These are phyloP conservation scores for Pachypanchax playfairii DNA, from an alignment of 2,113 vertebrate genomes.

Conservation along the genomic window DNA sequence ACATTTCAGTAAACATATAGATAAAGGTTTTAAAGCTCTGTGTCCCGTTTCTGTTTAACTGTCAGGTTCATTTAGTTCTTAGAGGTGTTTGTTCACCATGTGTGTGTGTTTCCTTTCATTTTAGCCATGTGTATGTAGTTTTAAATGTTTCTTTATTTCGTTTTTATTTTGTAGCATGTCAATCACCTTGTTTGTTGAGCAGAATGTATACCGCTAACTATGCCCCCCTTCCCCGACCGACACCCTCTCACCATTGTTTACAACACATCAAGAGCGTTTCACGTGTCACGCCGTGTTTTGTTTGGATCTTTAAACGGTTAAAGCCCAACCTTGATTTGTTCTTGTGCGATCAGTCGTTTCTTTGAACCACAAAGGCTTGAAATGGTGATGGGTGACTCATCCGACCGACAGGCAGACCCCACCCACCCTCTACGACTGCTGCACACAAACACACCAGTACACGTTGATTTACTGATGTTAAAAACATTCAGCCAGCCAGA, in stretches of 20 bases:
- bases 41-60: constrained; percentile 41
- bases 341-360: constrained; percentile 51
- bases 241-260: constrained; percentile 78
- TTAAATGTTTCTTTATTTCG: constrained; percentile 51
- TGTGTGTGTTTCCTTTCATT: constrained; percentile 15
- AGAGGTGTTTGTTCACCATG: constrained; percentile 55
- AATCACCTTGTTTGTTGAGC: constrained; percentile 73
- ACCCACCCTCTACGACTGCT: constrained; percentile 6
- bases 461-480: too few relatives aligned
- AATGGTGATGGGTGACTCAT: constrained; percentile 75
- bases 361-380: constrained; percentile 79
- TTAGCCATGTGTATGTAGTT: constrained; percentile 56
- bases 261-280: constrained; percentile 68
- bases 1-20: constrained; percentile 45
- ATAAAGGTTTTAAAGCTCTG: constrained; percentile 20
- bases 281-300: constrained; percentile 36
- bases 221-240: constrained; percentile 64
- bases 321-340: constrained; percentile 66
- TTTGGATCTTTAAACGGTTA: constrained; percentile 30
- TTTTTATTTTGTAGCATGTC: constrained; percentile 69
- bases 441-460: constrained; percentile 36
- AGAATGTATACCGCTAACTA: constrained; percentile 80
- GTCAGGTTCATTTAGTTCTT: constrained; percentile 48
- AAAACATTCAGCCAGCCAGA: constrained; percentile 36
- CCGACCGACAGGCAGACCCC: constrained; percentile 29